phyloP scores from a whole-genome alignment of 1,140 invertebrate genomes.

The Bombus consobrinus region DNA sequence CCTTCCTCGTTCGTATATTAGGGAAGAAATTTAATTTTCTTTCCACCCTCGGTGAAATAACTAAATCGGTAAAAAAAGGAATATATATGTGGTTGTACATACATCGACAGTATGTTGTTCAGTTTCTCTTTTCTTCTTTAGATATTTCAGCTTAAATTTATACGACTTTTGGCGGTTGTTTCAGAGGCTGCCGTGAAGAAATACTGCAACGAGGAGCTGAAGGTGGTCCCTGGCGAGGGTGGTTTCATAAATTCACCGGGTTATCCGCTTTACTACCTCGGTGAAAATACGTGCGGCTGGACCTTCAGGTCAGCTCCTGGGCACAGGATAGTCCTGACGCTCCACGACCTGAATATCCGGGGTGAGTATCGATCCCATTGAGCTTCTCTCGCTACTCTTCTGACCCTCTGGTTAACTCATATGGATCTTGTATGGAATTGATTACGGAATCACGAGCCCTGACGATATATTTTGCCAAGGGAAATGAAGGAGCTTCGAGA shows the following conservation, averaged over 20 bases:
- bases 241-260: constrained; percentile 79
- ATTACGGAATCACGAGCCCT: constrained; percentile 22
- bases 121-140: background rate
- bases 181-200: constrained; percentile 76
- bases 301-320: constrained; percentile 78
- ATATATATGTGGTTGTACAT: background rate
- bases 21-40: constrained; percentile 29
- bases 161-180: constrained; percentile 5
- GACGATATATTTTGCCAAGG: no score
- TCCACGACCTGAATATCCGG: constrained; percentile 80
- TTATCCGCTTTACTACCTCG: constrained; percentile 78
- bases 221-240: constrained; percentile 69
- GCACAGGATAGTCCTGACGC: constrained; percentile 77
- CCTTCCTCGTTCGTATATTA: background rate
- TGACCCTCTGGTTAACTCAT: background rate
- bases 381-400: background rate
- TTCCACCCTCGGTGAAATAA: background rate
- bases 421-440: background rate
- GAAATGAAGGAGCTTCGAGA: background rate
- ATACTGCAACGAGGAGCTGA: constrained; percentile 78
- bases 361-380: constrained; percentile 69
- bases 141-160: background rate
- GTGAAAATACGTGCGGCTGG: constrained; percentile 78
- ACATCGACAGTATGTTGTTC: no score
- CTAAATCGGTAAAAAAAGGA: background rate